Evolutionary conservation across 2,888 invertebrate genomes (phyloP), one percentile per base, ranked within the genome.

Genomic region (Drosophila emarginata): DNA sequence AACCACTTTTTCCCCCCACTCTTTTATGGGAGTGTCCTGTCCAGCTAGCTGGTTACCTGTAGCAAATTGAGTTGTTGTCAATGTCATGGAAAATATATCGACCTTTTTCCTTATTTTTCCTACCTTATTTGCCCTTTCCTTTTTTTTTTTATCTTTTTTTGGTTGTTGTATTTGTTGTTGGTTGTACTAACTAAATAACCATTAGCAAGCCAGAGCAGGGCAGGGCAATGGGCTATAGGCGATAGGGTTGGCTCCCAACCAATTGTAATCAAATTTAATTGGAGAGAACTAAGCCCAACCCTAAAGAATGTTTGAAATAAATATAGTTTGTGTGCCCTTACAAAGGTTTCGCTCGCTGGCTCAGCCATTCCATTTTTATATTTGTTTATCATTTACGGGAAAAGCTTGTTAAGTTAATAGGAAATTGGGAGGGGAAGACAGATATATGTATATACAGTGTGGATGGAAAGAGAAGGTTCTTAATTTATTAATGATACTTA

Each of bases 401-500:
- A 85, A 85, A 79, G 83, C 84, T 85, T 87, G 87, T 85, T 87
- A 85, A 85, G 76, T 80, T 85, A 87, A 85, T 85, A 87, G 85
- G 77, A 76, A 45, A 21, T 4, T 18, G 45, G 18, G 18, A 76
- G 63, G 32, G 54, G 67, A 58, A 64, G 56, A 52, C 53, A 59
- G 62, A 32, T 32, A 32, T 7, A 32, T 7, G 2, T 32, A 32
- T 7, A 32, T 7, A 32, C 9, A 32, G 32, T 32, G 32, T 9
- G 32, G 21, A 21, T 18, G 4, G 18, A 15, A 4, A 21, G 12
- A 4, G 12, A 45, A 21, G 18, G 45, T 63, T 72, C 68, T 71
- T 81, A 77, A 87, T 81, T 85, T 87, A 78, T 79, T 80, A 79
- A 79, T 79, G 79, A 80, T 67, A 64, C 72, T 52, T 14, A 60